Conservation (phyloP, 2,888 invertebrate species). For the Mermis nigrescens region DNA sequence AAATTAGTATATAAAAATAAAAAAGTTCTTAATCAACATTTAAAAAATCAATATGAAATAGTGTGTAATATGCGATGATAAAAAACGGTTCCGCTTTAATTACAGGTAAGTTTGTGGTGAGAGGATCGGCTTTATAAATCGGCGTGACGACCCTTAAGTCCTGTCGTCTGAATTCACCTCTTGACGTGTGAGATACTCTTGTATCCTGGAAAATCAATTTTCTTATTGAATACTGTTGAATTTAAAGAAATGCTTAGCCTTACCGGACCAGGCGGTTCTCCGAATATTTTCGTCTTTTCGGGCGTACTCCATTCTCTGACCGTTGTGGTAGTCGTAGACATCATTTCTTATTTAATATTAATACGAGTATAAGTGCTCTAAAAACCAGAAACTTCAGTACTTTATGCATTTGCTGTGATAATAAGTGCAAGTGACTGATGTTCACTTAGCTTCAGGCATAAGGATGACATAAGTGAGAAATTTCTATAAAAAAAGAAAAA, state of each 20-base stretch:
- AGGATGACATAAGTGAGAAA: no score
- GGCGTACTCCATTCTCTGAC: conserved; percentile 10
- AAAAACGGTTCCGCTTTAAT: background rate
- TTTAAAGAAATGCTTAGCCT: background rate
- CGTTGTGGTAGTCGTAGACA: background rate
- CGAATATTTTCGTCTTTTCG: conserved; percentile 4
- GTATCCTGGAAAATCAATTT: background rate
- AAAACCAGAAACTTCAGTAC: no score
- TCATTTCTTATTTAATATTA: no score
- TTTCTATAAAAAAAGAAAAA: no score
- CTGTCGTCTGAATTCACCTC: background rate
- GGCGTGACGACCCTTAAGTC: conserved; percentile 9
- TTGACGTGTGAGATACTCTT: background rate
- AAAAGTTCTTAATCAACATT: no score
- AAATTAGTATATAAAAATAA: no score
- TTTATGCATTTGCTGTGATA: no score
- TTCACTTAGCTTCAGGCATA: no score
- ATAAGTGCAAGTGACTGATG: no score
- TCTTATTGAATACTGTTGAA: background rate
- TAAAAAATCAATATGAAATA: no score
- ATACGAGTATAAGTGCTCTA: no score
- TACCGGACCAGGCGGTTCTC: conserved; percentile 4
- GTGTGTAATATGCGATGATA: no score
- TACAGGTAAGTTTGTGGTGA: background rate
- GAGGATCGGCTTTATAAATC: conserved; percentile 1